Percentiles rank a stretch among this genome's conserved stretches.
Conservation (phyloP, 2,888 invertebrate species). For the Caenorhabditis uteleia region DNA sequence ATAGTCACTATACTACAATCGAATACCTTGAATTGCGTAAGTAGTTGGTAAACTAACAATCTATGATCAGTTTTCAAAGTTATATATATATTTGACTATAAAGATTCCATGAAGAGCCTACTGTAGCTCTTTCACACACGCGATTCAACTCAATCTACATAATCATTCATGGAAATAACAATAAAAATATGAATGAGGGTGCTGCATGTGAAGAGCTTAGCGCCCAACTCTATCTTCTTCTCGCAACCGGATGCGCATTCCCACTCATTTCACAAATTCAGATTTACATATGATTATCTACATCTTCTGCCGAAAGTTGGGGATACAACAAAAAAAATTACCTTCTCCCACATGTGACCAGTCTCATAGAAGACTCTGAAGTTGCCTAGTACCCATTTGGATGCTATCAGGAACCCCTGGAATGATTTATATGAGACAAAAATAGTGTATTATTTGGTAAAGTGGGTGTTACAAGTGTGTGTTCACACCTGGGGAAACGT, state of each 20-base stretch:
- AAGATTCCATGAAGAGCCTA: too few species aligned
- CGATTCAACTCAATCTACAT: slow-evolving; percentile 42
- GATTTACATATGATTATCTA: slow-evolving; percentile 9
- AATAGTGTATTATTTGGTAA: slow-evolving; percentile 1
- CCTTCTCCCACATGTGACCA: slow-evolving; percentile 62
- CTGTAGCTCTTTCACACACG: slow-evolving; percentile 32
- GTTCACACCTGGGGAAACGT: slow-evolving; percentile 3
- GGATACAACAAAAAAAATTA: slow-evolving; percentile 22
- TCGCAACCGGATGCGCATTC: not conserved
- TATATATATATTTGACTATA: too few species aligned
- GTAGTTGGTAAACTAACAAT: too few species aligned
- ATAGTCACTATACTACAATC: too few species aligned
- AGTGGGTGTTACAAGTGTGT: not conserved
- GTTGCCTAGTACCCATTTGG: slow-evolving; percentile 61
- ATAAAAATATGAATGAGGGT: slow-evolving; percentile 2
- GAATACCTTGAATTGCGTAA: too few species aligned
- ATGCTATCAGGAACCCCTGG: slow-evolving; percentile 54
- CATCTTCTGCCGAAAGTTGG: not conserved
- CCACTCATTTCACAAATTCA: too few species aligned
- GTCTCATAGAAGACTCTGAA: slow-evolving; percentile 54
- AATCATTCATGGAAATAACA: slow-evolving; percentile 27
- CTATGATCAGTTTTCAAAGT: too few species aligned
- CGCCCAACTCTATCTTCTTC: not conserved
- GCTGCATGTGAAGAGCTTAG: slow-evolving; percentile 36
- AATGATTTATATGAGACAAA: slow-evolving; percentile 5